A percentile compares a stretch with the other conserved stretches of the same genome.
Evolutionary conservation across 2,888 invertebrate genomes (phyloP).

Genomic region (Nephrotoma appendiculata): DNA sequence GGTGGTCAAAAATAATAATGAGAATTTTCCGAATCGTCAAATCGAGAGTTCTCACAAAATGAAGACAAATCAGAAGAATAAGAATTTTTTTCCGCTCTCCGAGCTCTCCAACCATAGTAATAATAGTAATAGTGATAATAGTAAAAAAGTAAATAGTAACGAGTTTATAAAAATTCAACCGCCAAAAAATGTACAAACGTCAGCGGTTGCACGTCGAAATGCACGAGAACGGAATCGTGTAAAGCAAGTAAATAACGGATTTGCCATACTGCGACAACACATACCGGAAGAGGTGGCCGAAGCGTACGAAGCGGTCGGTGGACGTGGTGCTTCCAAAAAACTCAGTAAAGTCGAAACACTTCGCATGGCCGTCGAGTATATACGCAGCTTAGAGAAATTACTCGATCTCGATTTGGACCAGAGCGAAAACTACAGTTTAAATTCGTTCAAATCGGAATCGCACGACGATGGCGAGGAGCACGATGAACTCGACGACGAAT

Average conservation of each 20-base stretch:
- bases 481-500: not conserved
- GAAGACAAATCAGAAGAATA: not conserved
- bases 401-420: constrained; percentile 23
- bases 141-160: not conserved
- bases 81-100: not conserved
- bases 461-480: not conserved
- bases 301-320: constrained; percentile 47
- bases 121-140: not conserved
- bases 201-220: constrained; percentile 77
- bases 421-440: not conserved
- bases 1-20: not conserved
- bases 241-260: constrained; percentile 84
- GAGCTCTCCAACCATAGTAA: not conserved
- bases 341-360: constrained; percentile 79
- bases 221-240: constrained; percentile 87
- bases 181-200: constrained; percentile 42
- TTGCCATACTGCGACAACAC: constrained; percentile 72
- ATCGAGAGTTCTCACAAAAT: not conserved
- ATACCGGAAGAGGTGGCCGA: constrained; percentile 71
- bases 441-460: not conserved
- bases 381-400: constrained; percentile 62
- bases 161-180: not conserved
- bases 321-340: constrained; percentile 55
- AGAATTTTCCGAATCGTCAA: not conserved
- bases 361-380: constrained; percentile 82